Conservation (phyloP, 2,797 vertebrate genomes). For the Muscicapa comitata region DNA sequence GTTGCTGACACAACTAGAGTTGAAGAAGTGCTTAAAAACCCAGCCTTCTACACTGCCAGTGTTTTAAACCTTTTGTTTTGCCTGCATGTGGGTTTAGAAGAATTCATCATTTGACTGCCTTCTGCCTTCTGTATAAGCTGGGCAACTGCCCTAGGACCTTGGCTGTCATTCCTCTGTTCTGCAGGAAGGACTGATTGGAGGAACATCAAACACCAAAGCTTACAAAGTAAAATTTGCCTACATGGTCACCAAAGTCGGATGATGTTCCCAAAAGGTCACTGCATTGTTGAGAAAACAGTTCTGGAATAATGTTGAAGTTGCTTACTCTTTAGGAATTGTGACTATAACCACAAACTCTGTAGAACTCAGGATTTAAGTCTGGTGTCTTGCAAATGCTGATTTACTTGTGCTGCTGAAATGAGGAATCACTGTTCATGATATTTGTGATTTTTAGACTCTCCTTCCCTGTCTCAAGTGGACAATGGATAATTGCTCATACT, state of each 20-base stretch:
- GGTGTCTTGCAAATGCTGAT: not conserved
- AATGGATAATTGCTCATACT: not conserved
- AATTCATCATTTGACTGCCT: not conserved
- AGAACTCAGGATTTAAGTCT: not conserved
- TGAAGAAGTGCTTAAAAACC: not conserved
- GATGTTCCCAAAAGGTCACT: not conserved
- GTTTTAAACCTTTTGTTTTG: not conserved
- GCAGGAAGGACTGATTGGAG: not conserved
- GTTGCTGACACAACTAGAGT: not conserved
- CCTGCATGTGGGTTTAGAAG: not conserved
- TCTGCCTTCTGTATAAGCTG: not conserved
- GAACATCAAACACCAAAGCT: not conserved
- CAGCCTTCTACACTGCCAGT: not conserved
- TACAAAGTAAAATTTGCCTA: not conserved
- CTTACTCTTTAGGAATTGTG: not conserved
- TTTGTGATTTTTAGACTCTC: not conserved
- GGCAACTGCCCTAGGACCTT: not conserved
- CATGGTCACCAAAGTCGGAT: not conserved
- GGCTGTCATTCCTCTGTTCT: not conserved
- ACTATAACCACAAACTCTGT: rapidly evolving
- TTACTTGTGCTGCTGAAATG: not conserved
- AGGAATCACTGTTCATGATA: not conserved
- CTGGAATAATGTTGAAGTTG: not conserved
- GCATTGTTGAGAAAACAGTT: not conserved
- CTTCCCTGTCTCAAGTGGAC: not conserved